Percentiles rank a stretch among this genome's conserved stretches.
Conservation (phyloP, 2,888 invertebrate species). For the Siphonodentalium dalli region DNA sequence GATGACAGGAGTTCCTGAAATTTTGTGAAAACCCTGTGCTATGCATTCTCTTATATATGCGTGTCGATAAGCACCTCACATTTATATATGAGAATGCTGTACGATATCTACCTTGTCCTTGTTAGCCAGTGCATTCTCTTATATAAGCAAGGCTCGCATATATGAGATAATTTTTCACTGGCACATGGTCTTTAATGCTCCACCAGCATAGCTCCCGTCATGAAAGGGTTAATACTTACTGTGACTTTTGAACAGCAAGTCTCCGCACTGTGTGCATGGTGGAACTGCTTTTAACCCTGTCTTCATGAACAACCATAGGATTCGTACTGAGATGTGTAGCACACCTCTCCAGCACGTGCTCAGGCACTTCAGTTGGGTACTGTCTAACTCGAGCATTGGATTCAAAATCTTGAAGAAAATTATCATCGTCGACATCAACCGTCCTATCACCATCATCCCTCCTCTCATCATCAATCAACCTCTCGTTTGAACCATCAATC, state of each 20-base stretch:
- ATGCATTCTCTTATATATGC: no score
- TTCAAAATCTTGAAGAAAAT: constrained; percentile 62
- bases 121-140: no score
- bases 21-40: no score
- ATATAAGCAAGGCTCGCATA: no score
- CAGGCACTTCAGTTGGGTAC: constrained; percentile 57
- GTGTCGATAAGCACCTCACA: no score
- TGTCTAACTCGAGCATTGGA: constrained; percentile 52
- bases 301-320: constrained; percentile 52
- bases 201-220: no score
- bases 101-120: no score
- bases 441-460: not conserved
- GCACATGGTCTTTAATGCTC: no score
- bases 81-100: no score
- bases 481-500: constrained; percentile 25
- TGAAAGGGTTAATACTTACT: no score
- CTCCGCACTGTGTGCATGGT: constrained; percentile 49
- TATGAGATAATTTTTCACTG: no score
- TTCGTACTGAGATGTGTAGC: constrained; percentile 61
- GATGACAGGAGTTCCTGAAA: no score
- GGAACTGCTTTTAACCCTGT: constrained; percentile 31
- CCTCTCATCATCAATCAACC: not conserved
- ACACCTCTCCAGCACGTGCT: constrained; percentile 57
- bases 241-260: constrained; percentile 49
- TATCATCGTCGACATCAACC: not conserved